Evolutionary conservation across 2,797 vertebrate genomes (phyloP), one percentile per base, ranked within the genome.

Genomic region (Odontamblyopus lacepedii): DNA sequence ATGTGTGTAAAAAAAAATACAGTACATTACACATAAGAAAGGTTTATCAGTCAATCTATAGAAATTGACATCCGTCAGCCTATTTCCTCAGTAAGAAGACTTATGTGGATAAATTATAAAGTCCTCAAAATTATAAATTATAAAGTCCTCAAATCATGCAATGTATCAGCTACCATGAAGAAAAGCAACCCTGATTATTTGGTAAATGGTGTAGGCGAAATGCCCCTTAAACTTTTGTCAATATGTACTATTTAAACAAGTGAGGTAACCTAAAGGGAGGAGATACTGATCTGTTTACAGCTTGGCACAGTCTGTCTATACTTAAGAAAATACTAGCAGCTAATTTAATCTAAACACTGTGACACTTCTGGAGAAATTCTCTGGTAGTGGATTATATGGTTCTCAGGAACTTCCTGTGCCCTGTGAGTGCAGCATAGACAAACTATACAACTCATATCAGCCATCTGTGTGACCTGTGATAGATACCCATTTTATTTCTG

Each of bases 361-460:
- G 71, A 27, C 0, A 8, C 1, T 27, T 87, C 62, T 5, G 60
- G 29, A 73, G 85, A 91, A 92, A 84, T 93, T 92, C 87, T 73
- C 70, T 85, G 75, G 88, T 87, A 92, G 62, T 59, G 3, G 63
- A 74, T 80, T 78, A 83, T 65, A 74, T 85, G 82, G 80, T 94
- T 94, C 92, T 73, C 81, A 12, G 86, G 87, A 93, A 92, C 2
- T 32, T 32, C 60, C 11, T 5, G 18, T 18, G n/a, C 63, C 69
- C 48, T 68, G 26, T 69, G 15, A 69, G 50, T 72, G 74, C 51
- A 69, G 79, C 65, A 6, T 26, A 23, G 76, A 72, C 26, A 53
- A 30, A 55, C 23, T 4, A 38, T 61, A 67, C 69, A 70, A 65
- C 71, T 63, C 6, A 6, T 12, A 13, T 35, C 60, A 16, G 61